Evolutionary conservation across 1,140 invertebrate species (phyloP).

Genomic region (Drosophila sturtevanti): DNA sequence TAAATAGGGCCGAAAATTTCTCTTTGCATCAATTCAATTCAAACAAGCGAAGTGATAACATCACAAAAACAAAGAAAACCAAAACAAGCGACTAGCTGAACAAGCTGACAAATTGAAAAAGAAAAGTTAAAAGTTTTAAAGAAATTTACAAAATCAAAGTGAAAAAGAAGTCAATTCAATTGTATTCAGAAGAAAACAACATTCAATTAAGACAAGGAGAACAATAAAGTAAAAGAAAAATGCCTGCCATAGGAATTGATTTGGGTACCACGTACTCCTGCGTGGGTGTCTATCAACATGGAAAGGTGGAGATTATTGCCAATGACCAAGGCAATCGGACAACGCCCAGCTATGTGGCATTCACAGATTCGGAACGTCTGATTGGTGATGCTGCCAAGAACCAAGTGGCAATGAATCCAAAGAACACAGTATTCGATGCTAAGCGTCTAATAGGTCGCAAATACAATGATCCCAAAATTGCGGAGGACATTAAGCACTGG

Average conservation of each 20-base stretch:
- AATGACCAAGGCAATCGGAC: constrained; percentile 98
- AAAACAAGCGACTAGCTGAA: constrained; percentile 49
- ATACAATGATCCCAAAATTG: constrained; percentile 88
- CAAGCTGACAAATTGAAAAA: constrained; percentile 32
- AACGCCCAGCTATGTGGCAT: constrained; percentile 97
- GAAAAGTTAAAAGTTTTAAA: constrained; percentile 23
- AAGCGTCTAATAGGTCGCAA: constrained; percentile 87
- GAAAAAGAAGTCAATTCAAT: background rate
- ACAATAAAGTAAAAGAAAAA: constrained; percentile 41
- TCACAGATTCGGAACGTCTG: constrained; percentile 97
- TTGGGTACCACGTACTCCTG: constrained; percentile 91
- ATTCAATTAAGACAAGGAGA: constrained; percentile 6
- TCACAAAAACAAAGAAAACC: constrained; percentile 49
- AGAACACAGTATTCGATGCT: constrained; percentile 82
- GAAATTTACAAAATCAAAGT: background rate
- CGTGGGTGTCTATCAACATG: constrained; percentile 91
- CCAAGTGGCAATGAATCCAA: constrained; percentile 80
- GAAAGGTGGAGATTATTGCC: constrained; percentile 95
- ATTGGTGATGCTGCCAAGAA: constrained; percentile 97
- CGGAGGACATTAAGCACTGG: constrained; percentile 90
- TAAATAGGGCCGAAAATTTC: constrained; percentile 55
- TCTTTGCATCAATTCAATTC: constrained; percentile 57
- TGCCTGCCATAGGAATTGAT: constrained; percentile 89
- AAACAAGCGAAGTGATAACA: constrained; percentile 65
- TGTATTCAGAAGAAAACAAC: background rate